phyloP scores from a whole-genome alignment of 1,140 invertebrate genomes.

The Nylanderia fulva region DNA sequence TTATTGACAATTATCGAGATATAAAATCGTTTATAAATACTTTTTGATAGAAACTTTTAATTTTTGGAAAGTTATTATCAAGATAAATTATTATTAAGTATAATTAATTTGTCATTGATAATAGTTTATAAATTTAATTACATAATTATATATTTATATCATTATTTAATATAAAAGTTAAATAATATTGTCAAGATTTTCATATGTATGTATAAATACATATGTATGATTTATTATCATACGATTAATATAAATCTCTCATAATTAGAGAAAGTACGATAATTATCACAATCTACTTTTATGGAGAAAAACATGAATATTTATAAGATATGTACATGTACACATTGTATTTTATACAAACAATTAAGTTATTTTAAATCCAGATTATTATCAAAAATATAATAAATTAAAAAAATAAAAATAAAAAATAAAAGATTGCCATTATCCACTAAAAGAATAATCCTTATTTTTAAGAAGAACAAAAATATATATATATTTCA shows the following conservation, averaged over 20 bases:
- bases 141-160: too few species aligned
- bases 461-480: background rate
- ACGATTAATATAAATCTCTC: background rate
- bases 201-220: too few species aligned
- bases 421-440: background rate
- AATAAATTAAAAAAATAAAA: background rate
- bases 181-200: background rate
- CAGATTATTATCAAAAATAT: background rate
- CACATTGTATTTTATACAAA: too few species aligned
- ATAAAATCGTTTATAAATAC: background rate
- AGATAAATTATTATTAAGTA: background rate
- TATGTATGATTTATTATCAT: too few species aligned
- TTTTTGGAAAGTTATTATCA: background rate
- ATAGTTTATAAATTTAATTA: background rate
- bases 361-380: background rate
- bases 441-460: background rate
- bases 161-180: constrained; percentile 18
- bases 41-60: background rate
- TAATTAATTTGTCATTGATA: background rate
- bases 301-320: background rate
- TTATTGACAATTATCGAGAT: background rate
- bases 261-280: background rate
- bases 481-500: background rate
- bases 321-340: too few species aligned
- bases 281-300: background rate